Base-by-base conservation (phyloP, 1,140 invertebrate species). In the Drosophila neocordata region DNA sequence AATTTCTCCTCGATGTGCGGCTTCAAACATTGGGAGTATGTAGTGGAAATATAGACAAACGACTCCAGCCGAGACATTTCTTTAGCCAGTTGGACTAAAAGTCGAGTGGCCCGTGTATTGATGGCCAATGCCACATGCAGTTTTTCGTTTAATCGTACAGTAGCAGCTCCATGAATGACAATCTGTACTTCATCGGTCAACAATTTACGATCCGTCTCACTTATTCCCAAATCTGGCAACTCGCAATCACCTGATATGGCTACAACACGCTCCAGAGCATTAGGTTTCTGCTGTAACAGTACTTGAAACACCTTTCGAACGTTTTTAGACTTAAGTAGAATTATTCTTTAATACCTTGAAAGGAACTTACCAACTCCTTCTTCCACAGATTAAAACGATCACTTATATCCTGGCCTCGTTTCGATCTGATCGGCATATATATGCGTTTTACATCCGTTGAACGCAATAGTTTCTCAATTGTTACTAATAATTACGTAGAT, bases 101-200 rank as follows among this genome's bases (percentile, higher is more conserved):
- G 88, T 4, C 93, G 93, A 0, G 94, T 95, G 0, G 94, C 94
- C 11, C 93, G 90, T 0, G 94, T 93, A 71, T 95, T 95, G 22
- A 95, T 91, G 1, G 92, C 92, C 0, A 94, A 89, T 0, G 95
- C 93, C 4, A 92, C 85, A 84, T 94, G 94, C 8, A 98, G 92
- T 0, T 94, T 94, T 84, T 98, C 97, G 77, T 96, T 95, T 91
- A 98, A 98, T 92, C 66, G 70, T 1, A 98, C 94, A 1, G 96
- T 97, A 0, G 97, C 97, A 0, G 97, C 97, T 7, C 94, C 95
- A 78, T 98, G 97, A 77, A 98, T 95, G 0, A 98, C 94, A 20
- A 97, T 91, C 11, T 94, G 69, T 1, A 96, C 93, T 52, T 94
- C 55, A 5, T 73, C 59, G 0, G 31, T 11, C 1, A 90, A 64